Evolutionary conservation across 2,888 invertebrate genomes (phyloP), one percentile per base, ranked within the genome.

Genomic region (Drosophila macrospina): DNA sequence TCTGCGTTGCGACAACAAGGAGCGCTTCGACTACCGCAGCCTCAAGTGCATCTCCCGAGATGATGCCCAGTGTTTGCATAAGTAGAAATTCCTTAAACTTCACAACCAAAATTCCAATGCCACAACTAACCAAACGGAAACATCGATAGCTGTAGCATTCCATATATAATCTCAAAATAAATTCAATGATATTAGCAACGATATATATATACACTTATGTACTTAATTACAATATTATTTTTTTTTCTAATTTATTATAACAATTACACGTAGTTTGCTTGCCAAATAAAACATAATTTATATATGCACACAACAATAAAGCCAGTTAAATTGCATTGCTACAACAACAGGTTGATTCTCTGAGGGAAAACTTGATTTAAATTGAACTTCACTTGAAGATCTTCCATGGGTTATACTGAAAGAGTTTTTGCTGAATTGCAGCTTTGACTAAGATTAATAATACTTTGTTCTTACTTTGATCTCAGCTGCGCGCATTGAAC

Each of bases 1-100:
- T 10, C 44, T 90, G 24, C 85, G 85, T 4, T 90, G 91, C 51
- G 74, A 74, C 28, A 73, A 69, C 39, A 86, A 80, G 51, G 57
- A 89, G 44, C 82, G 70, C n/a, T 90, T 89, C 64, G 90, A 90
- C 48, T 83, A 77, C 39, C 60, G 64, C 15, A 63, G 28, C 1
- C 63, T 61, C 5, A 74, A 71, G 13, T 90, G 90, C 61, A 52
- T 84, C 4, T 37, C 74, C 20, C 85, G 83, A 55, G 71, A 74
- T 3, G 80, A 79, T 13, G 90, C 86, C 4, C 51, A 64, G 28
- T 86, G 85, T 15, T 60, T 86, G 55, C 69, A 67, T 26, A 84
- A 84, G 30, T 86, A 79, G 15, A 59, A 5, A 2, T 16, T 32
- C 8, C 3, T 8, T 5, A 7, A 45, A 32, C 7, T 10, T 7